These are phyloP conservation scores for Polylopha cassiicola DNA, from an alignment of 2,888 invertebrate genomes.

Conservation along the genomic window DNA sequence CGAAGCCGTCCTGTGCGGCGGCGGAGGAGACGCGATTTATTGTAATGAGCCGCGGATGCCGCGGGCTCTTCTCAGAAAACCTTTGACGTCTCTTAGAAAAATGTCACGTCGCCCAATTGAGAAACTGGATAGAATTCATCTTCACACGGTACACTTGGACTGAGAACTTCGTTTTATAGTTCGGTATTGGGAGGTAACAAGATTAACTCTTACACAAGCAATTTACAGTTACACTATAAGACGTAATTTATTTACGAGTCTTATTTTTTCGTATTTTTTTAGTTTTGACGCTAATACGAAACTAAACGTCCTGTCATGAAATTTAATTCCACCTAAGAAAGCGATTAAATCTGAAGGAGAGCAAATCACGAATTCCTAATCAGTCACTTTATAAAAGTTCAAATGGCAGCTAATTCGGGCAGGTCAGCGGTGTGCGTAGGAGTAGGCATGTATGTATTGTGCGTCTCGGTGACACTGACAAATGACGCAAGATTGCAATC, in stretches of 20 bases:
- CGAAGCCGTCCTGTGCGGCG: constrained; percentile 78
- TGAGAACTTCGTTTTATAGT: too few species aligned
- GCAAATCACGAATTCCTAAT: constrained; percentile 18
- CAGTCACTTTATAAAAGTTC: constrained; percentile 21
- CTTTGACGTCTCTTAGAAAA: constrained; percentile 62
- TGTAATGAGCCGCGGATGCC: constrained; percentile 68
- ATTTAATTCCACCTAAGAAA: constrained; percentile 4
- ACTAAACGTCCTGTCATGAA: constrained; percentile 10
- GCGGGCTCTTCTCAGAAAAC: constrained; percentile 63
- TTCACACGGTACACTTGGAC: constrained; percentile 34
- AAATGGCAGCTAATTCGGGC: constrained; percentile 54
- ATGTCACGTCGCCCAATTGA: constrained; percentile 36
- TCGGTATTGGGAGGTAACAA: too few species aligned
- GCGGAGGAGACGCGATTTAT: constrained; percentile 67
- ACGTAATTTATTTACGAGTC: background rate
- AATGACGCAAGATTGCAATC: constrained; percentile 87
- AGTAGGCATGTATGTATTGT: constrained; percentile 39
- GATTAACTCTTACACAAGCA: too few species aligned
- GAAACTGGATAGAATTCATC: constrained; percentile 34
- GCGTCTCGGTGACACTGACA: constrained; percentile 82
- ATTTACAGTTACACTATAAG: too few species aligned
- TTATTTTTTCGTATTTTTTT: too few species aligned
- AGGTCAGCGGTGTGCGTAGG: constrained; percentile 61
- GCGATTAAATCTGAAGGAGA: constrained; percentile 8
- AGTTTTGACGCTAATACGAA: constrained; percentile 7